These are phyloP conservation scores for Ricordea florida DNA, from an alignment of 92 coral and sea anemone genomes.

Conservation along the genomic window DNA sequence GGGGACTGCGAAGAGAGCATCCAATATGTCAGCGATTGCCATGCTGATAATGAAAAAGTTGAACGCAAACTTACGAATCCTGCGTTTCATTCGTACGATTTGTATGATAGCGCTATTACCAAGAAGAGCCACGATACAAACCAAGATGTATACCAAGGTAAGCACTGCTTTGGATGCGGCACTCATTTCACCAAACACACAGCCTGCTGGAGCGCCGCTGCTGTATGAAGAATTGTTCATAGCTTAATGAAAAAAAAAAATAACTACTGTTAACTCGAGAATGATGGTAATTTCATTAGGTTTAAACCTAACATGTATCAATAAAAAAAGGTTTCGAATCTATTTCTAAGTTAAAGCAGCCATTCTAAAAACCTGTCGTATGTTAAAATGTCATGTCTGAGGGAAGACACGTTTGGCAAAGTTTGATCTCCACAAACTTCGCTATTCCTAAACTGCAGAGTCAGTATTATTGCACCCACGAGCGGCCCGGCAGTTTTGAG, in stretches of 20 bases:
- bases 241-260: background rate
- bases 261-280: too few species aligned
- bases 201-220: background rate
- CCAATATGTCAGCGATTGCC: slow-evolving; percentile 39
- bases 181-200: background rate
- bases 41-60: slow-evolving; percentile 29
- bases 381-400: too few species aligned
- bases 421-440: too few species aligned
- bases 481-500: too few species aligned
- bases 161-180: background rate
- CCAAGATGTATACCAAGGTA: slow-evolving; percentile 11
- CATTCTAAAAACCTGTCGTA: too few species aligned
- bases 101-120: slow-evolving; percentile 57
- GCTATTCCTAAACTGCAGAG: too few species aligned
- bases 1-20: slow-evolving; percentile 20
- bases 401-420: too few species aligned
- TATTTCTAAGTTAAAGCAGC: too few species aligned
- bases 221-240: background rate
- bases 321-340: too few species aligned
- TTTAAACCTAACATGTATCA: too few species aligned
- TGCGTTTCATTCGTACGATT: slow-evolving; percentile 3
- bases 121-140: slow-evolving; percentile 28
- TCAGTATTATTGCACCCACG: too few species aligned
- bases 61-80: slow-evolving; percentile 35
- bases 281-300: too few species aligned